A percentile compares a stretch with the other conserved stretches of the same genome.
Conservation (phyloP, 2,888 invertebrate species). For the Drosophila mimetica region DNA sequence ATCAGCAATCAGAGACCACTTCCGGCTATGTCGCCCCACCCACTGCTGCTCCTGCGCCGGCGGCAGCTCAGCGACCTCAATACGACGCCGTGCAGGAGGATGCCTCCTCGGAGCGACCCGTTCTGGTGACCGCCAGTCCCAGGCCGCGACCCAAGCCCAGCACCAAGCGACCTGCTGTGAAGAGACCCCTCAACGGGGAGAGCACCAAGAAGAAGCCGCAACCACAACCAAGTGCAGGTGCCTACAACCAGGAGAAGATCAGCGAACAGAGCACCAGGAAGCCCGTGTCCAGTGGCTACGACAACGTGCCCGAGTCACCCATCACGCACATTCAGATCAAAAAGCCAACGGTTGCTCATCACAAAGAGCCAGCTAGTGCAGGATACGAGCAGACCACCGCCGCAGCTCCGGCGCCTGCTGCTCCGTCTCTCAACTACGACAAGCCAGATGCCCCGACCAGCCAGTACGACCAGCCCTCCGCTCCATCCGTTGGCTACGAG, state of each 20-base stretch:
- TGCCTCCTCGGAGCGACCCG: conserved; percentile 74
- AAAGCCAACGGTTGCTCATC: conserved; percentile 50
- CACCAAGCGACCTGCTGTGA: conserved; percentile 75
- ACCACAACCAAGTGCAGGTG: conserved; percentile 20
- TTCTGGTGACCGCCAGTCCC: conserved; percentile 84
- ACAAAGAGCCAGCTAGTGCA: conserved; percentile 29
- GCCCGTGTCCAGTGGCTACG: conserved; percentile 46
- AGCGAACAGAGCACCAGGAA: conserved; percentile 45
- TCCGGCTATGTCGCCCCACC: conserved; percentile 54
- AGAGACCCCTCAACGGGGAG: conserved; percentile 46
- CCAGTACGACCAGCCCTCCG: conserved; percentile 46
- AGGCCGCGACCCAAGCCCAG: conserved; percentile 66
- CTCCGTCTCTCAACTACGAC: conserved; percentile 51
- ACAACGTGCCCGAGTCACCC: conserved; percentile 51
- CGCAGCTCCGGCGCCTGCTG: conserved; percentile 8
- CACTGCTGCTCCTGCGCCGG: conserved; percentile 49
- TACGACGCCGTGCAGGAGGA: conserved; percentile 36
- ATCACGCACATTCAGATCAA: conserved; percentile 65
- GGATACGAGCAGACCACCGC: conserved; percentile 16
- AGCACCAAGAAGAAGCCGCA: conserved; percentile 50
- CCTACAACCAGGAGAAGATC: conserved; percentile 45
- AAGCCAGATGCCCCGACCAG: conserved; percentile 42
- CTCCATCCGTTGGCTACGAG: conserved; percentile 35
- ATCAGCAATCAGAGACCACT: conserved; percentile 54
- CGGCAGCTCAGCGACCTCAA: conserved; percentile 57